phyloP scores from a whole-genome alignment of 2,113 vertebrate genomes.

The Ardeotis arabs region DNA sequence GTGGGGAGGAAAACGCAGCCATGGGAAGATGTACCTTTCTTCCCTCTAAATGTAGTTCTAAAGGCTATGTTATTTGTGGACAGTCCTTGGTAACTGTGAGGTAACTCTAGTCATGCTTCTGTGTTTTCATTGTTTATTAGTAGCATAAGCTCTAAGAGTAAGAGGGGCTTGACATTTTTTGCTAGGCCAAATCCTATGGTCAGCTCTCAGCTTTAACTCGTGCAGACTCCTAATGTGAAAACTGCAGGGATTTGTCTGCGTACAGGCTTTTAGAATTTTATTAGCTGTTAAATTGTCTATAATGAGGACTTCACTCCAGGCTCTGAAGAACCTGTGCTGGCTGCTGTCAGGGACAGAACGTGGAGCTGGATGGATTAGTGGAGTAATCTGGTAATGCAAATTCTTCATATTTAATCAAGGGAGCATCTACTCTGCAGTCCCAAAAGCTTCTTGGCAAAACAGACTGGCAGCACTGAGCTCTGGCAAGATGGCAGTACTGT shows the following conservation, averaged over 20 bases:
- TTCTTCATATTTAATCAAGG: constrained; percentile 44
- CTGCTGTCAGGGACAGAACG: background rate
- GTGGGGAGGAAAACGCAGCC: background rate
- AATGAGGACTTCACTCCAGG: background rate
- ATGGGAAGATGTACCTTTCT: background rate
- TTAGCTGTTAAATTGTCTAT: constrained; percentile 27
- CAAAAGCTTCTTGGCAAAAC: constrained; percentile 44
- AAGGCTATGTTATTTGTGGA: background rate
- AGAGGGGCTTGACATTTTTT: background rate
- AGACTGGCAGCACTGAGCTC: background rate
- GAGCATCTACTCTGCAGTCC: background rate
- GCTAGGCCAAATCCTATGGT: background rate
- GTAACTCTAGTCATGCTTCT: background rate
- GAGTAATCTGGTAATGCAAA: constrained; percentile 32
- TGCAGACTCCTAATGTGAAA: background rate
- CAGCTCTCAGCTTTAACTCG: background rate
- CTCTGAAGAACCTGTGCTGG: constrained; percentile 26
- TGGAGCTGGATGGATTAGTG: background rate
- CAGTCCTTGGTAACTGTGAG: background rate
- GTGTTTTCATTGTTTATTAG: background rate
- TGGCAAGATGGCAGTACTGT: background rate
- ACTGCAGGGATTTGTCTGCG: background rate
- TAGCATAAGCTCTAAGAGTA: background rate
- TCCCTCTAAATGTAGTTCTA: background rate
- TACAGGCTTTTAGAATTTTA: background rate